These are phyloP conservation scores for Phrynocephalus vlangalii DNA, from an alignment of 2,797 vertebrate species.

Conservation along the genomic window DNA sequence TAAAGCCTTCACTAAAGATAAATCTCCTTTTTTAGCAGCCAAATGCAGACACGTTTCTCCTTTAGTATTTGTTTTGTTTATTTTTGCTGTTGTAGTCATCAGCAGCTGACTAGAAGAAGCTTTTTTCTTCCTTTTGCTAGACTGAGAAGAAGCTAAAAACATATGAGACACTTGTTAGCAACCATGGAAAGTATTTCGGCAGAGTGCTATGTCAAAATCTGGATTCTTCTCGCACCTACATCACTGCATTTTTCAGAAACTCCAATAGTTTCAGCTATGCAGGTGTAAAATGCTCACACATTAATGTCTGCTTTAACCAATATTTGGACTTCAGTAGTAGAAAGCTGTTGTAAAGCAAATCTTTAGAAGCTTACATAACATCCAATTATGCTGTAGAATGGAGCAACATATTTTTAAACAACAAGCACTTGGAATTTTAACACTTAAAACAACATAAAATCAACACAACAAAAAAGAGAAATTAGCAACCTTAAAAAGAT, in stretches of 20 bases:
- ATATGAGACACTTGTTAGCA: slow-evolving; percentile 2
- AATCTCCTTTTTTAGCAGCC: slow-evolving; percentile 80
- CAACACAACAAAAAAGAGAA: neutral
- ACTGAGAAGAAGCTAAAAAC: slow-evolving; percentile 49
- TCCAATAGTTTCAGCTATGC: neutral
- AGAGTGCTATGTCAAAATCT: slow-evolving; percentile 3
- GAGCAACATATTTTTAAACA: neutral
- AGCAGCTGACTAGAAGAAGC: slow-evolving; percentile 39
- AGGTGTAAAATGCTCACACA: neutral
- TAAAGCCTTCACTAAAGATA: slow-evolving; percentile 77
- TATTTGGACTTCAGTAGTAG: neutral
- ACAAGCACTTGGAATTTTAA: neutral
- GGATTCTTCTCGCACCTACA: neutral
- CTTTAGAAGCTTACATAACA: neutral
- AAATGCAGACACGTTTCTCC: slow-evolving; percentile 84
- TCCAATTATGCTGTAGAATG: neutral
- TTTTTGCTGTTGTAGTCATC: slow-evolving; percentile 22
- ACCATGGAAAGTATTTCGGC: neutral
- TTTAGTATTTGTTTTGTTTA: slow-evolving; percentile 71
- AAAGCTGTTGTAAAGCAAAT: neutral
- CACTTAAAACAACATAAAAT: neutral
- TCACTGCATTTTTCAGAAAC: neutral
- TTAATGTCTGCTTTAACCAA: neutral
- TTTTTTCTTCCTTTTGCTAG: slow-evolving; percentile 37
- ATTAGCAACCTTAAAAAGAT: neutral